These are phyloP conservation scores for Palythoa grandis DNA, from an alignment of 92 coral and sea anemone genomes.

Conservation along the genomic window DNA sequence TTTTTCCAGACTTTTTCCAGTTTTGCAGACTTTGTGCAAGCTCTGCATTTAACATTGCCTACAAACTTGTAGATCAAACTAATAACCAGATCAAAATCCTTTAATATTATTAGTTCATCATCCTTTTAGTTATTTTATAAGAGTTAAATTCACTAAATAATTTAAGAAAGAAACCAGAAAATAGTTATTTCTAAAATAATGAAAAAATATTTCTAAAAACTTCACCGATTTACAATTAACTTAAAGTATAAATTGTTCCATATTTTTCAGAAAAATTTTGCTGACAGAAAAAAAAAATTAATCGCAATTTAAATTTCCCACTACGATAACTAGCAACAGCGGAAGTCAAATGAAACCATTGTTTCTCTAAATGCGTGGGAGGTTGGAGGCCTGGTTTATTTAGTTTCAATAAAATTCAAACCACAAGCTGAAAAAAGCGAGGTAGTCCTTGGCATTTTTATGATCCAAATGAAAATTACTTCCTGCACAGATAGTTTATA, in stretches of 20 bases:
- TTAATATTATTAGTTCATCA: too few relatives aligned
- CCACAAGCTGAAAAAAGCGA: neutral
- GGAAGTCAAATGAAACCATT: constrained; percentile 23
- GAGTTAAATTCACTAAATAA: neutral
- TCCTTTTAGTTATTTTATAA: too few relatives aligned
- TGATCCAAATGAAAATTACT: neutral
- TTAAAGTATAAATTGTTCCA: neutral
- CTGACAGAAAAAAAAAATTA: neutral
- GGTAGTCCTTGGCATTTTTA: neutral
- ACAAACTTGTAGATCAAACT: too few relatives aligned
- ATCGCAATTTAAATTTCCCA: constrained; percentile 43
- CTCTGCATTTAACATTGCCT: too few relatives aligned
- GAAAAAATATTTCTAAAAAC: neutral
- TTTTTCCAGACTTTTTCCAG: too few relatives aligned
- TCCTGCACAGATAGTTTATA: neutral
- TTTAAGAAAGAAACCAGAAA: neutral
- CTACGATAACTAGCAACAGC: constrained; percentile 24
- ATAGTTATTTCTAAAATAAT: neutral
- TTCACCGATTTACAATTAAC: neutral
- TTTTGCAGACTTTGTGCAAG: too few relatives aligned
- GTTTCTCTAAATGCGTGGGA: neutral
- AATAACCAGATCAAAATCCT: too few relatives aligned
- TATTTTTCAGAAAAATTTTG: neutral
- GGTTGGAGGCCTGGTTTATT: constrained; percentile 2
- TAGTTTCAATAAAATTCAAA: constrained; percentile 10